Base-by-base conservation (phyloP, 1,140 invertebrate genomes). In the Phortica variegata region DNA sequence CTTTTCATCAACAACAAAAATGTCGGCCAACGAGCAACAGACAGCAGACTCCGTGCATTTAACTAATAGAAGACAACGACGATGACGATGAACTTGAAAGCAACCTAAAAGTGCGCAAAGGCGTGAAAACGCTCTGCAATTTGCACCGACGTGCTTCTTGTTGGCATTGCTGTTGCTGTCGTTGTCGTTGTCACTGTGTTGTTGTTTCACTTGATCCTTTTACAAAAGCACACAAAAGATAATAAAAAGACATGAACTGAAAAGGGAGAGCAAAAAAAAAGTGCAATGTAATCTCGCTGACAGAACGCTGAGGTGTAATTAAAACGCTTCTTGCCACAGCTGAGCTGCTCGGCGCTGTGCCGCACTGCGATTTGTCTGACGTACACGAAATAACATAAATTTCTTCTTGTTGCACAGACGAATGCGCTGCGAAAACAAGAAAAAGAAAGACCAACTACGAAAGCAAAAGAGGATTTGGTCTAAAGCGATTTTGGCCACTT, bases 111-210 rank as follows among this genome's bases (percentile, higher is more conserved):
- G 63, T 68, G 62, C 62, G 68, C 56, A 53, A 57, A 52, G 48
- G 56, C 63, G 63, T 66, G 62, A 66, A 66, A 68, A 60, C 51
- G 54, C 59, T 68, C 50, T 60, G 62, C 68, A 63, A 68, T 62
- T 66, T 68, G 68, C 63, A 63, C 56, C 42, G 52, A 33, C 44
- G n/a, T n/a, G n/a, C n/a, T n/a, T n/a, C n/a, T n/a, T n/a, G n/a
- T n/a, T n/a, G n/a, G n/a, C n/a, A n/a, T n/a, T n/a, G n/a, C n/a
- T n/a, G n/a, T n/a, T n/a, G n/a, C n/a, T n/a, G n/a, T n/a, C n/a
- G n/a, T n/a, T n/a, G n/a, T n/a, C n/a, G n/a, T n/a, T n/a, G n/a
- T n/a, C n/a, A n/a, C n/a, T n/a, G n/a, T n/a, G n/a, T n/a, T n/a
- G n/a, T n/a, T n/a, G n/a, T n/a, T n/a, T n/a, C n/a, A n/a, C n/a